Conservation (phyloP, 2,888 invertebrate species). For the Malthinus seriepunctatus region DNA sequence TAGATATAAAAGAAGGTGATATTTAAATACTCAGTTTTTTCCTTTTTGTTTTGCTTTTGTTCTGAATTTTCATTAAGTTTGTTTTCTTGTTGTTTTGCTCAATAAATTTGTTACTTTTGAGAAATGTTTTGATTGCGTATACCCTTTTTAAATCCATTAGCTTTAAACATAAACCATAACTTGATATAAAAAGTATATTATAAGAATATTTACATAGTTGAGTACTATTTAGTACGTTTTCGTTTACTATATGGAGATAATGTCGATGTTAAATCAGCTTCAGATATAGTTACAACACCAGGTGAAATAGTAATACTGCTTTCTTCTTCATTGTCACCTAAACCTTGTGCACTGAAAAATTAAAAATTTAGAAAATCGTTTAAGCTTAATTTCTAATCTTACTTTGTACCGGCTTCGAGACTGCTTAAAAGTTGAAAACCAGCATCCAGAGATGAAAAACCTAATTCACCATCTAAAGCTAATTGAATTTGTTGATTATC, state of each 20-base stretch:
- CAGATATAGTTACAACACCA: slow-evolving; percentile 33
- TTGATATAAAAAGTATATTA: not conserved
- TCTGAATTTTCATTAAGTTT: too few species aligned
- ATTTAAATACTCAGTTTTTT: too few species aligned
- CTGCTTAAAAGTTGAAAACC: slow-evolving; percentile 48
- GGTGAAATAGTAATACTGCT: slow-evolving; percentile 36
- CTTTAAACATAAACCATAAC: not conserved
- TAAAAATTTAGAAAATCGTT: not conserved
- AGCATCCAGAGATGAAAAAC: slow-evolving; percentile 43
- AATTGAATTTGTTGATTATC: slow-evolving; percentile 47
- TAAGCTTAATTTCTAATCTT: slow-evolving; percentile 4
- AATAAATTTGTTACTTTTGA: too few species aligned
- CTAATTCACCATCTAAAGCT: slow-evolving; percentile 43
- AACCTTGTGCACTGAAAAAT: slow-evolving; percentile 35
- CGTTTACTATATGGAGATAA: slow-evolving; percentile 39
- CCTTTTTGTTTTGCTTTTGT: too few species aligned
- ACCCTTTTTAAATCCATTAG: too few species aligned
- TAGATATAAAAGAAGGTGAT: too few species aligned
- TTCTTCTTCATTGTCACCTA: slow-evolving; percentile 38
- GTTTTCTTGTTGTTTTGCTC: too few species aligned
- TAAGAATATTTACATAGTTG: not conserved
- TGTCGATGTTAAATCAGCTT: slow-evolving; percentile 32
- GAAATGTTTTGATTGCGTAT: too few species aligned
- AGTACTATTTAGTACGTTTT: slow-evolving; percentile 36
- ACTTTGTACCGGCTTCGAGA: slow-evolving; percentile 47